phyloP scores from a whole-genome alignment of 2,113 vertebrate genomes.

The Tragelaphus scriptus region DNA sequence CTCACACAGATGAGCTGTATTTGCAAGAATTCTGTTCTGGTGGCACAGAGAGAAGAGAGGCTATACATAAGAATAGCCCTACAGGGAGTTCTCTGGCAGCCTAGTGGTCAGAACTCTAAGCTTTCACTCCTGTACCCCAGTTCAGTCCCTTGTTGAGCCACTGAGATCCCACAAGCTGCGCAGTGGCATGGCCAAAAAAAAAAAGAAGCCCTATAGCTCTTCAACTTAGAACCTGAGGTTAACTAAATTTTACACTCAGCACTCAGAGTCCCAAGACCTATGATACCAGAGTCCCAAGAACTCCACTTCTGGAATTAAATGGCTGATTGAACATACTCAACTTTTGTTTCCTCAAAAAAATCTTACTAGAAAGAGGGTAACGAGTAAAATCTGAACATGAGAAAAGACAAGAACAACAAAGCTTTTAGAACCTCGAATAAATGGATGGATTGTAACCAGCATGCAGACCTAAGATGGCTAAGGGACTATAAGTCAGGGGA shows the following conservation, averaged over 20 bases:
- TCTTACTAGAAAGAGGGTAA: neutral
- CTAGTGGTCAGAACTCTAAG: neutral
- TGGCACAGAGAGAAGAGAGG: neutral
- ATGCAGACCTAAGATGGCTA: neutral
- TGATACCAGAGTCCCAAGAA: neutral
- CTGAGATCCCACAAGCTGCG: neutral
- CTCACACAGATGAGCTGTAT: neutral
- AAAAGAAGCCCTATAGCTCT: neutral
- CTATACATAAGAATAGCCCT: neutral
- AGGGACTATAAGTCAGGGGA: neutral
- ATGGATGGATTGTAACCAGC: neutral
- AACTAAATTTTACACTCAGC: neutral
- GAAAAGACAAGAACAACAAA: neutral
- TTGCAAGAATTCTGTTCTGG: neutral
- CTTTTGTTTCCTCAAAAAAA: neutral
- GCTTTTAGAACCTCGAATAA: neutral
- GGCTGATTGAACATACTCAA: neutral
- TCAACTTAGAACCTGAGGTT: neutral
- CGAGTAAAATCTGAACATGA: neutral
- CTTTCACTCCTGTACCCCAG: fast-evolving
- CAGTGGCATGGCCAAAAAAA: neutral
- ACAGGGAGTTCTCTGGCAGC: neutral
- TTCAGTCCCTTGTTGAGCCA: neutral
- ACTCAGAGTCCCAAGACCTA: neutral
- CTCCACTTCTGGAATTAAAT: neutral